phyloP scores from a whole-genome alignment of 2,113 vertebrate species.

The Sylvilagus bachmani region DNA sequence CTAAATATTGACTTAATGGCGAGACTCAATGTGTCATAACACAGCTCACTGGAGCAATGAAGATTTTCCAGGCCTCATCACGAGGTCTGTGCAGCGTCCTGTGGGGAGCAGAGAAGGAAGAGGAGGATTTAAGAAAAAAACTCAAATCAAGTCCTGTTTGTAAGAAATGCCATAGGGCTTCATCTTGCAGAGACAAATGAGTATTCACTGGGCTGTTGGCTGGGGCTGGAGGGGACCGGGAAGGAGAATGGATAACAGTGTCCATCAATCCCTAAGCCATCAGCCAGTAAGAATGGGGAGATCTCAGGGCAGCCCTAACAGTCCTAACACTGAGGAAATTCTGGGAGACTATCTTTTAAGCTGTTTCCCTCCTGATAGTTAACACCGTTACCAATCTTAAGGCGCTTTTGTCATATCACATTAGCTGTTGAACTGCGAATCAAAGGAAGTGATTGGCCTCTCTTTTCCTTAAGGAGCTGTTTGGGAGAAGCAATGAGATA shows the following conservation, averaged over 20 bases:
- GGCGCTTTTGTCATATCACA: neutral
- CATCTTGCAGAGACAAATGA: conserved; percentile 64
- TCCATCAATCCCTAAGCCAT: neutral
- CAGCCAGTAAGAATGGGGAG: accelerated
- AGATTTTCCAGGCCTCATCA: conserved; percentile 81
- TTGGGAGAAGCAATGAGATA: neutral
- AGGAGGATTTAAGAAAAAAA: conserved; percentile 64
- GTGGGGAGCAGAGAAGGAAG: conserved; percentile 56
- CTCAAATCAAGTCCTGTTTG: conserved; percentile 70
- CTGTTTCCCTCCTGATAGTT: neutral
- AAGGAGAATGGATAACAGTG: neutral
- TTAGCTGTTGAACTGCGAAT: conserved; percentile 4
- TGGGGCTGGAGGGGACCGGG: neutral
- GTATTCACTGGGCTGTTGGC: neutral
- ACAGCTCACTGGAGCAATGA: conserved; percentile 77
- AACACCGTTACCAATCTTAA: neutral
- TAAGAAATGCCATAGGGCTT: conserved; percentile 37
- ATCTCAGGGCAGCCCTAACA: accelerated
- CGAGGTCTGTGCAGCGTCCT: conserved; percentile 73
- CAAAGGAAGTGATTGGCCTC: neutral
- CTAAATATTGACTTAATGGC: conserved; percentile 87
- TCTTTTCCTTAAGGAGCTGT: neutral
- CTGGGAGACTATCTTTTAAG: neutral
- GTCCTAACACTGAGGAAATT: neutral
- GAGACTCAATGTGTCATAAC: conserved; percentile 85